phyloP scores from a whole-genome alignment of 2,888 invertebrate species.

The Seladonia tumulorum region DNA sequence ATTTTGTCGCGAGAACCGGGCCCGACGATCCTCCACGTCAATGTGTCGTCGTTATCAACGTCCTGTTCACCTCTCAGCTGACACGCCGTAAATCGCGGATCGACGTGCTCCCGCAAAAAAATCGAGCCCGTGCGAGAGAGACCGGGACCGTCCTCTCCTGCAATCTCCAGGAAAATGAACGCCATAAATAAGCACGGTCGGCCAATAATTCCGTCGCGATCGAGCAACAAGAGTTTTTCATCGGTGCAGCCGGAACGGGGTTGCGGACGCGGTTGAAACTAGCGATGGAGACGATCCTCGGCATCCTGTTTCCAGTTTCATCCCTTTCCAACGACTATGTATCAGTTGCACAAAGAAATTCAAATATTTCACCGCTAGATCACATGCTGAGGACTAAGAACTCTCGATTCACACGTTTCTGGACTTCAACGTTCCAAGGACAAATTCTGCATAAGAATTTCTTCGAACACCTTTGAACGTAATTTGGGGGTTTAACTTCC shows the following conservation, averaged over 20 bases:
- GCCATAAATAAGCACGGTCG: conserved; percentile 80
- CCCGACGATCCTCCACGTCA: conserved; percentile 59
- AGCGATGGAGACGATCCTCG: conserved; percentile 43
- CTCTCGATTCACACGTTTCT: background rate
- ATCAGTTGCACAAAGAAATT: background rate
- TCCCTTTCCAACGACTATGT: background rate
- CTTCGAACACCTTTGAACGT: background rate
- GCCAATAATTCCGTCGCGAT: conserved; percentile 80
- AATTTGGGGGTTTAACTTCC: too few relatives aligned
- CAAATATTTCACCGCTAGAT: background rate
- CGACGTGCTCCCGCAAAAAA: conserved; percentile 61
- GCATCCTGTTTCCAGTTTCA: background rate
- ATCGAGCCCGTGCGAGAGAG: conserved; percentile 40
- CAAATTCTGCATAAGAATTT: background rate
- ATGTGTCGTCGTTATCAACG: conserved; percentile 73
- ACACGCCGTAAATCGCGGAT: conserved; percentile 69
- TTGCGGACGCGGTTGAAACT: conserved; percentile 42
- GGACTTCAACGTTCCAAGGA: background rate
- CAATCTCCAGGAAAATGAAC: conserved; percentile 78
- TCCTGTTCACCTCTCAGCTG: conserved; percentile 69
- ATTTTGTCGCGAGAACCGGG: conserved; percentile 45
- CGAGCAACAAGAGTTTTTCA: conserved; percentile 78
- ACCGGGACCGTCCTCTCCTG: conserved; percentile 48
- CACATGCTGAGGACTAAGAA: background rate
- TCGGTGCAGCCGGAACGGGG: conserved; percentile 59